A percentile compares a stretch with the other conserved stretches of the same genome.
Evolutionary conservation across 2,888 invertebrate species (phyloP).

Genomic region (Leptinotarsa peninsularis): DNA sequence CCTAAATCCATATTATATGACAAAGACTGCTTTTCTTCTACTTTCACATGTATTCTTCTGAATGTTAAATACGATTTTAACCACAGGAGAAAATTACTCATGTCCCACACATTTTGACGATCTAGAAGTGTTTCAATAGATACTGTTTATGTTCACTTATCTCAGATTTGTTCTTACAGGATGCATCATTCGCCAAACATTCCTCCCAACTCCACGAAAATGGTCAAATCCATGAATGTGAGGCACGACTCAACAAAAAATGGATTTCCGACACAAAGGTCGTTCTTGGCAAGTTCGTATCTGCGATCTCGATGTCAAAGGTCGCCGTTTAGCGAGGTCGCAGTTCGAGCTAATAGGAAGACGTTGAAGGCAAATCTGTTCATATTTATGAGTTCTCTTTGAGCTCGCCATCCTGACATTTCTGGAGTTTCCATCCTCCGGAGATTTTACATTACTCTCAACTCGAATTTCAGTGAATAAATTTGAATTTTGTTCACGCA

Average conservation of each 20-base stretch:
- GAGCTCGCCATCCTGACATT: slow-evolving; percentile 29
- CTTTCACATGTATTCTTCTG: no score
- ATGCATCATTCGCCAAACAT: background rate
- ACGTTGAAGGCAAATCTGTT: slow-evolving; percentile 40
- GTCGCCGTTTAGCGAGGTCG: slow-evolving; percentile 40
- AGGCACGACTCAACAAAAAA: background rate
- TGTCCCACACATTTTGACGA: no score
- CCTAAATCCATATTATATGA: no score
- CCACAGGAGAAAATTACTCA: no score
- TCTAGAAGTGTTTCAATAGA: no score
- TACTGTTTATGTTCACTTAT: no score
- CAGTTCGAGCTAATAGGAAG: slow-evolving; percentile 39
- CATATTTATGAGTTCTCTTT: slow-evolving; percentile 42
- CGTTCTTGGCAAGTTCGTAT: slow-evolving; percentile 32
- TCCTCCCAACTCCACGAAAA: background rate
- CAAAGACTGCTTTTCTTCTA: no score
- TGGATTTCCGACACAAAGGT: background rate
- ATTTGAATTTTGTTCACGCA: slow-evolving; percentile 15
- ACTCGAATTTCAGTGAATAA: slow-evolving; percentile 10
- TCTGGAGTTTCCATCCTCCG: slow-evolving; percentile 23
- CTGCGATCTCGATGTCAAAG: slow-evolving; percentile 37
- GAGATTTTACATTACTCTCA: slow-evolving; percentile 35
- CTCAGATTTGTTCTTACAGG: background rate
- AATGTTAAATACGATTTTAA: no score
- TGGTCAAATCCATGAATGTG: slow-evolving; percentile 3